phyloP scores from a whole-genome alignment of 2,888 invertebrate genomes.

The Nephrotoma guestfalica region DNA sequence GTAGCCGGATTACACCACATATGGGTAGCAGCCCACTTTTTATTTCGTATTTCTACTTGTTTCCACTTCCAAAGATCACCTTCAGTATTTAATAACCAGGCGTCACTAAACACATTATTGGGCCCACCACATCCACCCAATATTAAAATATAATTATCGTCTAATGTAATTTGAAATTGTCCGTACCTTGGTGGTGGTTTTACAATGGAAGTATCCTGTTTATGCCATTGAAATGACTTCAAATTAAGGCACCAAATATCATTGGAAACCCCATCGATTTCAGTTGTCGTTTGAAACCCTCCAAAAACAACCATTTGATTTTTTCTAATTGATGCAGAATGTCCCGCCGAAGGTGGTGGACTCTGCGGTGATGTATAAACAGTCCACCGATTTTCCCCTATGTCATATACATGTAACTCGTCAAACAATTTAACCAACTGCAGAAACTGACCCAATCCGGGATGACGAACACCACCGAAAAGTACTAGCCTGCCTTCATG shows the following conservation, averaged over 20 bases:
- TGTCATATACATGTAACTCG: constrained; percentile 80
- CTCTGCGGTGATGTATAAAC: constrained; percentile 27
- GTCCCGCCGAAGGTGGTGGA: constrained; percentile 75
- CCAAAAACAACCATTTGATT: constrained; percentile 76
- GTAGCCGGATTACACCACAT: constrained; percentile 93
- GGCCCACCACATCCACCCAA: constrained; percentile 82
- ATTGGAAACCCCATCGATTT: constrained; percentile 47
- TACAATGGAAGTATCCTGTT: constrained; percentile 50
- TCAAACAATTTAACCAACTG: constrained; percentile 81
- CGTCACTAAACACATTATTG: constrained; percentile 73
- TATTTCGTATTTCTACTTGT: constrained; percentile 58
- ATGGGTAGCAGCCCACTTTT: constrained; percentile 67
- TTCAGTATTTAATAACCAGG: constrained; percentile 76
- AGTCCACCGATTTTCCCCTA: constrained; percentile 66
- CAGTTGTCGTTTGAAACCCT: constrained; percentile 41
- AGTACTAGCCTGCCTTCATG: constrained; percentile 70
- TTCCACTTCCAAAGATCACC: constrained; percentile 59
- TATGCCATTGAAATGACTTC: constrained; percentile 58
- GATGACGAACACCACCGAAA: constrained; percentile 94
- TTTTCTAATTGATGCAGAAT: constrained; percentile 75
- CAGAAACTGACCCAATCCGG: constrained; percentile 69
- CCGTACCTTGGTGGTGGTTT: constrained; percentile 79
- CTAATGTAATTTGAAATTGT: constrained; percentile 76
- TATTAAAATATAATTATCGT: constrained; percentile 62
- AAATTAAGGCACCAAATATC: constrained; percentile 83